Percentiles rank a stretch among this genome's conserved stretches.
phyloP scores from a whole-genome alignment of 1,140 invertebrate species.

The Drosophila ironensis region DNA sequence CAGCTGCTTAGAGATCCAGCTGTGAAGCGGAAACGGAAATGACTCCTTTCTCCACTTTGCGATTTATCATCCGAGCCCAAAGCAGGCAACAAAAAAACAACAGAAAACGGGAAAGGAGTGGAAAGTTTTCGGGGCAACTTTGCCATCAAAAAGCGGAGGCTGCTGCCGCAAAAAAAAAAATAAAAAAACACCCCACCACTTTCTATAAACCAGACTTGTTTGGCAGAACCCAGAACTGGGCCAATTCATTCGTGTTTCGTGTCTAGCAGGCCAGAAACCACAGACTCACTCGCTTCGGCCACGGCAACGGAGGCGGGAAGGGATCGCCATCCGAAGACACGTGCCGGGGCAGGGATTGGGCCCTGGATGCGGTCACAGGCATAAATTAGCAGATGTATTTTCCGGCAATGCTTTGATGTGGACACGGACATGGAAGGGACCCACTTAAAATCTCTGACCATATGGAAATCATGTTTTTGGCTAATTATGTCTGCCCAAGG shows the following conservation, averaged over 20 bases:
- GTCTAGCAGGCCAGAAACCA: no score
- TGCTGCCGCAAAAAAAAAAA: no score
- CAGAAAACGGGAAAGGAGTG: not conserved
- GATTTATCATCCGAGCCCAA: slow-evolving; percentile 14
- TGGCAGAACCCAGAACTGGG: no score
- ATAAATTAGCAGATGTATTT: slow-evolving; percentile 28
- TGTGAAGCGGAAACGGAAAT: slow-evolving; percentile 23
- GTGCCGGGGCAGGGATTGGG: not conserved
- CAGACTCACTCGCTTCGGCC: no score
- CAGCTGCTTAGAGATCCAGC: slow-evolving; percentile 22
- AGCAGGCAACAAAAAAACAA: not conserved
- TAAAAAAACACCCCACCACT: no score
- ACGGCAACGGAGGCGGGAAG: no score
- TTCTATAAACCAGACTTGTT: no score
- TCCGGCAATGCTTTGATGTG: slow-evolving; percentile 17
- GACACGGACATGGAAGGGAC: not conserved
- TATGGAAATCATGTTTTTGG: slow-evolving; percentile 31
- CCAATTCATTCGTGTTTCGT: no score
- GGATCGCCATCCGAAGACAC: slow-evolving; percentile 8
- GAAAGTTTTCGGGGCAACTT: not conserved
- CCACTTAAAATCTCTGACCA: slow-evolving; percentile 15
- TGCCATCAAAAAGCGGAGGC: no score
- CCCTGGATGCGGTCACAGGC: not conserved
- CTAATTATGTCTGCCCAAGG: slow-evolving; percentile 27
- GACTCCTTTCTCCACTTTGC: slow-evolving; percentile 5